Conservation (phyloP, 1,140 invertebrate species). For the Aphis gossypii region DNA sequence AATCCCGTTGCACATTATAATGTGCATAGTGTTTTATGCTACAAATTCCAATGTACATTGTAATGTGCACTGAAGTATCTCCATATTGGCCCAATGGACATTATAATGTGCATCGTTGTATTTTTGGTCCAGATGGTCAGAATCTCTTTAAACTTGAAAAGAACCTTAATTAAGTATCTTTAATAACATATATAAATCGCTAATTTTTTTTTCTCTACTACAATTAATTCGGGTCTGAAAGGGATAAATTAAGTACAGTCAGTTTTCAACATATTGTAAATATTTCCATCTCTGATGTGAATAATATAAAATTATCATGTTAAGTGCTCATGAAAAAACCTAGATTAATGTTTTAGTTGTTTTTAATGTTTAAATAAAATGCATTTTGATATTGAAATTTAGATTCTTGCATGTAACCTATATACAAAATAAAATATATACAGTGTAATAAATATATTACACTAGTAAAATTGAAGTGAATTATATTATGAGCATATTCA, state of each 20-base stretch:
- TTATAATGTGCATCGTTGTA: background rate
- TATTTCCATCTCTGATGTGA: too few species aligned
- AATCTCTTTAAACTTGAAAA: background rate
- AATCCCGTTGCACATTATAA: background rate
- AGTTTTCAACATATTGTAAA: too few species aligned
- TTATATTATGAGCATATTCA: too few species aligned
- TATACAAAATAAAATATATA: too few species aligned
- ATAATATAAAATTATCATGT: too few species aligned
- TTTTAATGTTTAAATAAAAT: too few species aligned
- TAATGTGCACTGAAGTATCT: background rate
- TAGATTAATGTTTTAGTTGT: too few species aligned
- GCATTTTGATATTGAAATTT: too few species aligned
- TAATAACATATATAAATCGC: background rate
- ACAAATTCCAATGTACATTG: background rate
- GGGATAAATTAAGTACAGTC: background rate
- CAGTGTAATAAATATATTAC: too few species aligned
- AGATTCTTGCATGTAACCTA: too few species aligned
- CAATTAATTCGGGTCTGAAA: background rate
- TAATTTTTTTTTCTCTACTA: background rate
- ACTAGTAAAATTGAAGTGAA: too few species aligned
- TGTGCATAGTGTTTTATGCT: background rate
- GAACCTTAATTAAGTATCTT: background rate
- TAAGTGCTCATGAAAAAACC: too few species aligned
- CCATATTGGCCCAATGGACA: background rate
- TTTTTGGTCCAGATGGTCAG: constrained; percentile 12